Evolutionary conservation across 1,140 invertebrate genomes (phyloP).

Genomic region (Drosophila virilis): DNA sequence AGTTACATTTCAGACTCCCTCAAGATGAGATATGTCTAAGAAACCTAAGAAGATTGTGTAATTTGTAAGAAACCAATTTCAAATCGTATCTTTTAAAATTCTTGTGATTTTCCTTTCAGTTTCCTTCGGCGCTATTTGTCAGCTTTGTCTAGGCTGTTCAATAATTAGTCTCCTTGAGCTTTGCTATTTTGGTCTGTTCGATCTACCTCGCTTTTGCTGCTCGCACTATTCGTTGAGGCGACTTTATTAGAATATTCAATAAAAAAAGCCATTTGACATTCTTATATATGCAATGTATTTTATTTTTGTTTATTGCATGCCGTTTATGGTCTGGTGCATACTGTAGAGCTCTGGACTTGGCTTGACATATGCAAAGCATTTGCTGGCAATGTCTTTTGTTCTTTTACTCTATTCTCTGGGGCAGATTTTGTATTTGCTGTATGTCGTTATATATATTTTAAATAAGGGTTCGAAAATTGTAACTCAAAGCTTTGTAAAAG

Average conservation of each 20-base stretch:
- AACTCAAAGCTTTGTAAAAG: not conserved
- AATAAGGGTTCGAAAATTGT: not conserved
- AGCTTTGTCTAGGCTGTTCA: slow-evolving; percentile 90
- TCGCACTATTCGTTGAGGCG: not conserved
- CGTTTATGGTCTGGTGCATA: slow-evolving; percentile 40
- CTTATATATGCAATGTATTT: slow-evolving; percentile 29
- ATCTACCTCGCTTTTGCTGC: slow-evolving; percentile 58
- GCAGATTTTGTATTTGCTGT: slow-evolving; percentile 3
- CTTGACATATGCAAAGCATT: slow-evolving; percentile 45
- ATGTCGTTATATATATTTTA: not conserved
- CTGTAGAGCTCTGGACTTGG: slow-evolving; percentile 37
- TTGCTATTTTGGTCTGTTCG: slow-evolving; percentile 88
- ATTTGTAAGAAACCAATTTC: not conserved
- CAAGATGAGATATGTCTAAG: too few species aligned
- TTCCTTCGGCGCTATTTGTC: slow-evolving; percentile 89
- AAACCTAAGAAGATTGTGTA: too few species aligned
- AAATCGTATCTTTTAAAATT: not conserved
- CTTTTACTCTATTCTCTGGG: slow-evolving; percentile 11
- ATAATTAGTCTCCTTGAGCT: slow-evolving; percentile 89
- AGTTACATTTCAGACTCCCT: too few species aligned
- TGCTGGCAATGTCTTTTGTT: slow-evolving; percentile 33
- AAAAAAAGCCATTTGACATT: slow-evolving; percentile 13
- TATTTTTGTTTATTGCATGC: slow-evolving; percentile 35
- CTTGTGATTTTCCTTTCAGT: slow-evolving; percentile 84
- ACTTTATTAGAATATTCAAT: slow-evolving; percentile 16